phyloP scores from a whole-genome alignment of 2,113 vertebrate genomes.

The Ellobius talpinus region DNA sequence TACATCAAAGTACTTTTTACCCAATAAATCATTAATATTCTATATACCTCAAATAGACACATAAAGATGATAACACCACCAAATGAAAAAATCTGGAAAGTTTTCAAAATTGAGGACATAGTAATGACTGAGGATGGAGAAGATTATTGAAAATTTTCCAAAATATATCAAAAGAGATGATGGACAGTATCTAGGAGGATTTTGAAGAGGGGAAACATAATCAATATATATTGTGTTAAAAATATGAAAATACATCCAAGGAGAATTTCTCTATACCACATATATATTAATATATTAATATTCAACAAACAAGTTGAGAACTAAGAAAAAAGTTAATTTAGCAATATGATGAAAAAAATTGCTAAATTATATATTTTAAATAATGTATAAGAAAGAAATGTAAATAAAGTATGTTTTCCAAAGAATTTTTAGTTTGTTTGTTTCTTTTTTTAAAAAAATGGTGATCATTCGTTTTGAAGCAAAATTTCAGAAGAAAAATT shows the following conservation, averaged over 20 bases:
- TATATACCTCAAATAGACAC: not conserved
- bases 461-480: not conserved
- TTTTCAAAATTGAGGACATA: not conserved
- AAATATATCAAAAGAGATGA: not conserved
- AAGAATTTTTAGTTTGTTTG: not conserved
- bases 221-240: not conserved
- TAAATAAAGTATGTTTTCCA: not conserved
- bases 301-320: not conserved
- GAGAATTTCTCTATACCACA: not conserved
- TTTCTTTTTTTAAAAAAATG: not conserved
- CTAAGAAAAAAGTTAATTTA: not conserved
- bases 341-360: not conserved
- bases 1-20: not conserved
- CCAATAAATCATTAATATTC: not conserved
- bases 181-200: rapidly evolving
- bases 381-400: not conserved
- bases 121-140: not conserved
- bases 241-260: not conserved
- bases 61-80: not conserved
- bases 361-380: not conserved
- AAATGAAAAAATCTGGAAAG: not conserved
- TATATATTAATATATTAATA: not conserved
- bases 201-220: not conserved
- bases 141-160: not conserved
- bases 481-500: not conserved